These are phyloP conservation scores for Centroberyx gerrardi DNA, from an alignment of 2,797 vertebrate species.

Conservation along the genomic window DNA sequence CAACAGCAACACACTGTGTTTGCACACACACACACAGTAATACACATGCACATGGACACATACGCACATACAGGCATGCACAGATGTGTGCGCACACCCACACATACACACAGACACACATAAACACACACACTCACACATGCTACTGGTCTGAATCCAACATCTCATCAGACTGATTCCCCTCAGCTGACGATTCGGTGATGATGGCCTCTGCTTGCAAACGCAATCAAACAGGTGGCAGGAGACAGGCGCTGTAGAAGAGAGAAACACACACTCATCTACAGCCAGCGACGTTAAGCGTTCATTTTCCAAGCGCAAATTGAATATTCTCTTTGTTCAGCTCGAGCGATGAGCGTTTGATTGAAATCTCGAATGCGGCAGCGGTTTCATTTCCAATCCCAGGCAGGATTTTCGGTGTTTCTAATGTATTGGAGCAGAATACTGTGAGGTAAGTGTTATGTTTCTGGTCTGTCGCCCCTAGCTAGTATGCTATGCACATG, in stretches of 20 bases:
- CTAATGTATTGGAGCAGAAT: background rate
- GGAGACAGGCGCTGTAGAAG: background rate
- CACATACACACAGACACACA: conserved; percentile 3
- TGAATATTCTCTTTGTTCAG: conserved; percentile 28
- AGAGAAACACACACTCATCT: conserved; percentile 15
- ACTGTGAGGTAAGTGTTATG: background rate
- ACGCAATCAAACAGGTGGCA: conserved; percentile 47
- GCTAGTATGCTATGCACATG: background rate
- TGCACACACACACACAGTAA: conserved; percentile 14
- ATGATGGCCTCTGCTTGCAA: conserved; percentile 21
- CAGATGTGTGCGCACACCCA: background rate
- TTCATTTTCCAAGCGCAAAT: conserved; percentile 32
- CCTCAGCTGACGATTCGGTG: conserved; percentile 16
- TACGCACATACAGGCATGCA: background rate
- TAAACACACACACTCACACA: background rate
- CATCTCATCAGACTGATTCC: conserved; percentile 33
- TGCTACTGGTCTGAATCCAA: conserved; percentile 17
- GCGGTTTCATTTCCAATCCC: conserved; percentile 20
- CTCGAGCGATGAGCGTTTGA: conserved; percentile 30
- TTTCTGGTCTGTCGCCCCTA: background rate
- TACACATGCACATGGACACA: background rate
- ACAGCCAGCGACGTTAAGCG: background rate
- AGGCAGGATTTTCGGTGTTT: conserved; percentile 6
- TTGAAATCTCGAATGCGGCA: background rate
- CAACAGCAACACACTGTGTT: conserved; percentile 19